A percentile compares a stretch with the other conserved stretches of the same genome.
These are phyloP conservation scores for Leucozona laternaria DNA, from an alignment of 2,888 invertebrate genomes.

Conservation along the genomic window DNA sequence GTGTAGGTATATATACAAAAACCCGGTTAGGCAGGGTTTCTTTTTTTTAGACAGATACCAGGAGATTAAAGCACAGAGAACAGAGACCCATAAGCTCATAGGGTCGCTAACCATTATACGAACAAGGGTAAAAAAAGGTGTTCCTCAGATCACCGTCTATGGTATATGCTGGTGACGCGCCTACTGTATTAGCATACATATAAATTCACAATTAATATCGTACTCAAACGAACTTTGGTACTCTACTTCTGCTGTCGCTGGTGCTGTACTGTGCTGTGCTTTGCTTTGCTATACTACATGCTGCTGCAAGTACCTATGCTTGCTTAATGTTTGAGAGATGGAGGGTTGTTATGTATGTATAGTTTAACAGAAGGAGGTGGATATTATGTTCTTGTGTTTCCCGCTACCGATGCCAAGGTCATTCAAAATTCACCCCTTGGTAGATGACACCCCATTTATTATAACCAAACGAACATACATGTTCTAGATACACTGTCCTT, in stretches of 20 bases:
- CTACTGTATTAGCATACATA: slow-evolving; percentile 75
- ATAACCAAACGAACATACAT: slow-evolving; percentile 55
- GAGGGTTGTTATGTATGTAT: background rate
- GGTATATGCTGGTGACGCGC: slow-evolving; percentile 67
- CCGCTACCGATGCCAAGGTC: slow-evolving; percentile 82
- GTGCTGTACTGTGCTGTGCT: background rate
- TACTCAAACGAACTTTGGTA: slow-evolving; percentile 73
- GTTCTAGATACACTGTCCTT: slow-evolving; percentile 55
- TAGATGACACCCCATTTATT: slow-evolving; percentile 77
- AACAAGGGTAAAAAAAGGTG: slow-evolving; percentile 65
- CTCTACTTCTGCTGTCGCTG: slow-evolving; percentile 39
- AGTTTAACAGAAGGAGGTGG: slow-evolving; percentile 9
- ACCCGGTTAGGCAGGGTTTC: slow-evolving; percentile 31
- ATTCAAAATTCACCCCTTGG: slow-evolving; percentile 83
- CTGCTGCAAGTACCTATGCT: slow-evolving; percentile 37
- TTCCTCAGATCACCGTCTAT: slow-evolving; percentile 54
- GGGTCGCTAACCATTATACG: slow-evolving; percentile 61
- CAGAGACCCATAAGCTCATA: slow-evolving; percentile 39
- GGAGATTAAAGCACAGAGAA: background rate
- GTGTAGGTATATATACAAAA: slow-evolving; percentile 17
- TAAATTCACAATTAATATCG: slow-evolving; percentile 77
- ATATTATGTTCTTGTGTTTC: slow-evolving; percentile 54
- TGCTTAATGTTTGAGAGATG: slow-evolving; percentile 17
- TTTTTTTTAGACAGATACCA: background rate
- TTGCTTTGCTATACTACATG: background rate